Percentiles rank a stretch among this genome's conserved stretches.
Conservation (phyloP, 2,797 vertebrate genomes). For the Eulemur rubriventer region DNA sequence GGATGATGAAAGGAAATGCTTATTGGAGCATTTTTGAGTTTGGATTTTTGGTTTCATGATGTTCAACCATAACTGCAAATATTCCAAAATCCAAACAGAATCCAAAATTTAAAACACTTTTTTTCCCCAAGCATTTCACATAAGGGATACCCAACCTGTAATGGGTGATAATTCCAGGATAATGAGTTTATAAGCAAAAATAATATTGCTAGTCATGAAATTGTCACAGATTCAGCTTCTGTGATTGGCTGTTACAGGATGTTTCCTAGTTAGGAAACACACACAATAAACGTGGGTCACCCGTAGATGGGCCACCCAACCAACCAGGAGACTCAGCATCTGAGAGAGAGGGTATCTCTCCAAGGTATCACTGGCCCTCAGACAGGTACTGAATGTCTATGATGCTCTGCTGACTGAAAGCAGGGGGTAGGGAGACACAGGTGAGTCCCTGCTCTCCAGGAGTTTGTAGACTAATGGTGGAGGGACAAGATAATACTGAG, state of each 20-base stretch:
- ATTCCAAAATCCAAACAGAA: background rate
- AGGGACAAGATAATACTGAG: background rate
- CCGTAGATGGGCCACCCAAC: background rate
- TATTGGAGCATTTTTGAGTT: background rate
- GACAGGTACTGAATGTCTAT: background rate
- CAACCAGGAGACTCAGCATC: background rate
- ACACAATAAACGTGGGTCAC: background rate
- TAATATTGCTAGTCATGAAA: background rate
- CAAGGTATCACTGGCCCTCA: background rate
- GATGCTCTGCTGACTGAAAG: background rate
- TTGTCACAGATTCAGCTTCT: background rate
- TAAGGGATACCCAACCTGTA: background rate
- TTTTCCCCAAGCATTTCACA: background rate
- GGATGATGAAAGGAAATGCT: background rate
- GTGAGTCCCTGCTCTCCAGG: background rate
- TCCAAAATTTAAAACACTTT: background rate
- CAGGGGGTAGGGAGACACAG: background rate
- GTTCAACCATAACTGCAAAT: background rate
- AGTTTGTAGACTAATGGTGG: background rate
- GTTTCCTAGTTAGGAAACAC: constrained; percentile 29
- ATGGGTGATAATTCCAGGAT: background rate
- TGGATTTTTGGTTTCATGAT: background rate
- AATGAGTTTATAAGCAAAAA: constrained; percentile 26
- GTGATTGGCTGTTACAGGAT: background rate
- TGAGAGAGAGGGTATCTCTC: background rate